These are phyloP conservation scores for Pseudococcus longispinus DNA, from an alignment of 2,888 invertebrate genomes.

Conservation along the genomic window DNA sequence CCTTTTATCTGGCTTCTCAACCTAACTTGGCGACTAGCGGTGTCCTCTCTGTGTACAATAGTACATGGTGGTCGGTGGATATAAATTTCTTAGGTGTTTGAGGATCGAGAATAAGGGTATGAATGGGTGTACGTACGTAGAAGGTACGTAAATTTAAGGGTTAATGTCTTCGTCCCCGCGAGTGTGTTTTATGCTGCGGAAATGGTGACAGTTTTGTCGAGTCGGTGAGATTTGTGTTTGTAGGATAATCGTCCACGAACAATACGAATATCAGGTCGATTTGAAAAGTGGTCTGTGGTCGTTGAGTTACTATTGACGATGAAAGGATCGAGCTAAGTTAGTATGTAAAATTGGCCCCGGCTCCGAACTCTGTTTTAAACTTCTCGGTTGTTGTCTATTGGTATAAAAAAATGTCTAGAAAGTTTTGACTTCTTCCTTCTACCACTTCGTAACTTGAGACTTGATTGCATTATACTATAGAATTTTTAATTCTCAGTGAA, in stretches of 20 bases:
- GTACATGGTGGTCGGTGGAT: not conserved
- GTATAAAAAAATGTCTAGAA: too few relatives aligned
- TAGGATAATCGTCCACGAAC: not conserved
- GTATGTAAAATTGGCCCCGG: too few relatives aligned
- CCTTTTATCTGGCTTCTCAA: constrained; percentile 35
- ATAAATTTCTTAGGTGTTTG: not conserved
- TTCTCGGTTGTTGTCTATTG: too few relatives aligned
- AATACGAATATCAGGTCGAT: not conserved
- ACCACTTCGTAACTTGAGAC: too few relatives aligned
- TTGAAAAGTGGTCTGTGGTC: not conserved
- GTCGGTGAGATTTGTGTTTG: not conserved
- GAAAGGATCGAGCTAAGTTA: too few relatives aligned
- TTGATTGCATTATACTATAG: too few relatives aligned
- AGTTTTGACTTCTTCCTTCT: too few relatives aligned
- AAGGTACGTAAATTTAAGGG: constrained; percentile 3
- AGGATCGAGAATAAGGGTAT: too few relatives aligned
- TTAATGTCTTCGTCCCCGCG: not conserved
- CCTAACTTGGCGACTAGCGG: not conserved
- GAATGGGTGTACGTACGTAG: not conserved
- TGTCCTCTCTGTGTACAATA: not conserved
- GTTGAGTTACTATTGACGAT: not conserved
- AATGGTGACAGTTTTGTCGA: not conserved
- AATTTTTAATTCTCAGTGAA: too few relatives aligned
- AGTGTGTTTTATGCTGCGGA: not conserved
- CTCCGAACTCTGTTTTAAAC: too few relatives aligned